Evolutionary conservation across 2,797 vertebrate species (phyloP).

Genomic region (Peromyscus eremicus): DNA sequence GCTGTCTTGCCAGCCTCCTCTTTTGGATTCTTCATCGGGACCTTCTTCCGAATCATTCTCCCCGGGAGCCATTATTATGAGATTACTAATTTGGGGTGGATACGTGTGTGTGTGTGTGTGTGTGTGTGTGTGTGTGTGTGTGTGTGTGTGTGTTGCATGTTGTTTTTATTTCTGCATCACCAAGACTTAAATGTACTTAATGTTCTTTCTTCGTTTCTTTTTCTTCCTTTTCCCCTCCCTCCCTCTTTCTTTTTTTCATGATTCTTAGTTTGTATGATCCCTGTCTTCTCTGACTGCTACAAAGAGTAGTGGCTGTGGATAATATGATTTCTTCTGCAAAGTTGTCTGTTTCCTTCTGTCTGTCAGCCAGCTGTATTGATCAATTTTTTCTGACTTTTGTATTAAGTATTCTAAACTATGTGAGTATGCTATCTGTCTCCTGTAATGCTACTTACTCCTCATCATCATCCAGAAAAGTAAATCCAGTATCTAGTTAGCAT

Average conservation of each 20-base stretch:
- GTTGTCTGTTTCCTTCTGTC: too few species aligned
- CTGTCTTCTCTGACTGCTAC: neutral
- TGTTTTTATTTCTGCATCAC: neutral
- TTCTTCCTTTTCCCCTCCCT: too few species aligned
- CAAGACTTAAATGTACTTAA: neutral
- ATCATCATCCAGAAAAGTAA: neutral
- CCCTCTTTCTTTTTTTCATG: too few species aligned
- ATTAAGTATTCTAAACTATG: neutral
- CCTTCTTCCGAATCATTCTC: neutral
- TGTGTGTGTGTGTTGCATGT: neutral
- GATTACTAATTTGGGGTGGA: neutral
- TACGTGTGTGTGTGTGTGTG: too few species aligned
- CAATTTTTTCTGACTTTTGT: neutral
- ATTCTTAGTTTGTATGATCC: neutral
- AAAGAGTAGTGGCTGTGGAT: neutral
- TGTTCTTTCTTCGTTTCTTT: neutral
- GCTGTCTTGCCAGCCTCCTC: neutral
- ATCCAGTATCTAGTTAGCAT: neutral
- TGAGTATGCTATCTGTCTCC: neutral
- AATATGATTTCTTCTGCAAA: neutral
- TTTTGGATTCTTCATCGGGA: neutral
- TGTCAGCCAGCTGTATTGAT: neutral
- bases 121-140: too few species aligned
- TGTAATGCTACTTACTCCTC: neutral
- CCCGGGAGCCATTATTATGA: neutral